Percentiles rank a stretch among this genome's conserved stretches.
Evolutionary conservation across 2,888 invertebrate species (phyloP).

Genomic region (Amaurobius ferox): DNA sequence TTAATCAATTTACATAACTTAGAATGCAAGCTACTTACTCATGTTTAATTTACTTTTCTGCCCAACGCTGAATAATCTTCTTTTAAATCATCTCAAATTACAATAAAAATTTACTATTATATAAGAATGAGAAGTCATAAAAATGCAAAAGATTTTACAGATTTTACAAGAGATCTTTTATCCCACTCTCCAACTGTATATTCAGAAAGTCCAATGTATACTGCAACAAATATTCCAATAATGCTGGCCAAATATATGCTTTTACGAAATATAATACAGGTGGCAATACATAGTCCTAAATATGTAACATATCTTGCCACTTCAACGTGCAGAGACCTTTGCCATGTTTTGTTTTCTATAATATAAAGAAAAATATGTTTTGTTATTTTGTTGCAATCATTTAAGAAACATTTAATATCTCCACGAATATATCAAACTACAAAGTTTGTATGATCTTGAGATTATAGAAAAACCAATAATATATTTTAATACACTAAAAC

Average conservation of each 20-base stretch:
- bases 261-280: conserved; percentile 89
- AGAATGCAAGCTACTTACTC: too few species aligned
- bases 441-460: too few species aligned
- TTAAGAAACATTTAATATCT: too few species aligned
- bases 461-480: too few species aligned
- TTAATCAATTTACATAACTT: too few species aligned
- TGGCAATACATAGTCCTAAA: conserved; percentile 88
- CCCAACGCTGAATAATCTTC: too few species aligned
- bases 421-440: too few species aligned
- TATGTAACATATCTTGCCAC: conserved; percentile 88
- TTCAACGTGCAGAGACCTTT: conserved; percentile 69
- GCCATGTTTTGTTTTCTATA: conserved; percentile 67
- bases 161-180: conserved; percentile 57
- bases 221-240: conserved; percentile 87
- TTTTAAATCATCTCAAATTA: too few species aligned
- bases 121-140: conserved; percentile 43
- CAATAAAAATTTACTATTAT: background rate
- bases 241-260: conserved; percentile 86
- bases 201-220: conserved; percentile 91
- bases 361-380: too few species aligned
- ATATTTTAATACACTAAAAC: too few species aligned
- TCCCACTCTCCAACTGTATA: conserved; percentile 79
- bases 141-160: conserved; percentile 56
- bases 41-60: too few species aligned
- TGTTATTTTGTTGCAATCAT: too few species aligned